Base-by-base conservation (phyloP, 2,888 invertebrate genomes). In the Cetonia aurata region DNA sequence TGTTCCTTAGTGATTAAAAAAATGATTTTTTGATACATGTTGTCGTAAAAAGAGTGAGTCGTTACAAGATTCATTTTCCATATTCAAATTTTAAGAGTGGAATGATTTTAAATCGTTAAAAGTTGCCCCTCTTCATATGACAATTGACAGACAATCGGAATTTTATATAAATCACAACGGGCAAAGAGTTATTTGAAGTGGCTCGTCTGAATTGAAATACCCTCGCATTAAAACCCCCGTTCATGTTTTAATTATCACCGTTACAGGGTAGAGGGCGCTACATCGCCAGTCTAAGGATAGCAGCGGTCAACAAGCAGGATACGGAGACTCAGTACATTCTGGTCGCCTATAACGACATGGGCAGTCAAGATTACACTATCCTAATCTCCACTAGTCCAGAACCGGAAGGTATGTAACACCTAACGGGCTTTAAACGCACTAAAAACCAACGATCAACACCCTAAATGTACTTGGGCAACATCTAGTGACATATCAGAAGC, bases 301-400 rank as follows among this genome's bases (percentile, higher is more conserved):
- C 89, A 6, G 88, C 88, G 15, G 88, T 95, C 33, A 88, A 89
- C 31, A 91, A 92, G 76, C 91, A 92, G 74, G 94, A 94, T 79
- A 93, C 93, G 0, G 92, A 92, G 46, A 88, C 90, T 71, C 87
- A 88, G 0, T 94, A 92, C 85, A 86, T 87, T 77, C 84, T 95
- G 74, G 87, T 87, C 12, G 93, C 92, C 1, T 85, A 85, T 79
- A 95, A 94, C 82, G 87, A 87, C n/a, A 86, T 90, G 65, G 94
- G 94, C 1, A 79, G 84, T 12, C 88, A 88, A 74, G 88, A 89
- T 67, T 92, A 93, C 78, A 83, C 83, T 4, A 87, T 94, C 41
- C 85, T 89, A 73, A 90, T 95, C 78, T 94, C 93, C 77, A 93
- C 89, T 50, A 87, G 86, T 75, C 83, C 87, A 25, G 88, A 88